Evolutionary conservation across 2,113 vertebrate genomes (phyloP).

Genomic region (Apteryx owenii): DNA sequence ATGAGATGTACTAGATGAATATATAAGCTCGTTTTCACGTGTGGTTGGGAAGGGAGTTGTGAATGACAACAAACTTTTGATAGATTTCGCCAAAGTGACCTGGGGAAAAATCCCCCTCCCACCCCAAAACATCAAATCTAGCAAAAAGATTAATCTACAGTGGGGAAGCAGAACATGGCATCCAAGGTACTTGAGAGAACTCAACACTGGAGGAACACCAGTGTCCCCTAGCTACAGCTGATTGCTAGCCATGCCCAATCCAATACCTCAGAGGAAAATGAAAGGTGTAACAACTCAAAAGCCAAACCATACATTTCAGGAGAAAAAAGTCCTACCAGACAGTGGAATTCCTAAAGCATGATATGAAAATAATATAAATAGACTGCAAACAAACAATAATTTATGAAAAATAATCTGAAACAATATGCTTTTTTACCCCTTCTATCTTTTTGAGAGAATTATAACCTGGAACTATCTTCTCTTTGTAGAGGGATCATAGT

Average conservation of each 20-base stretch:
- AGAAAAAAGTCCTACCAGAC: not conserved
- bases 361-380: not conserved
- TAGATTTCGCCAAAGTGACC: accelerated
- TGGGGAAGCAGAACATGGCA: not conserved
- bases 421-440: not conserved
- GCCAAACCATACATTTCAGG: not conserved
- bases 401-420: not conserved
- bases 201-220: not conserved
- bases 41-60: not conserved
- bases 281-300: not conserved
- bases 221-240: not conserved
- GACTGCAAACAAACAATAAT: not conserved
- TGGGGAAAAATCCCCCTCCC: not conserved
- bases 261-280: not conserved
- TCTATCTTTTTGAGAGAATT: not conserved
- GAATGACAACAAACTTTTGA: not conserved
- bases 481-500: not conserved
- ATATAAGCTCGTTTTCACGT: not conserved
- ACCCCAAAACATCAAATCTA: not conserved
- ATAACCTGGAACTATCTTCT: not conserved
- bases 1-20: not conserved
- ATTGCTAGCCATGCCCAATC: not conserved
- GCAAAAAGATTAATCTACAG: not conserved
- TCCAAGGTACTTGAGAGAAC: not conserved
- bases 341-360: not conserved